Evolutionary conservation across 2,888 invertebrate genomes (phyloP).

Genomic region (Netelia virgata): DNA sequence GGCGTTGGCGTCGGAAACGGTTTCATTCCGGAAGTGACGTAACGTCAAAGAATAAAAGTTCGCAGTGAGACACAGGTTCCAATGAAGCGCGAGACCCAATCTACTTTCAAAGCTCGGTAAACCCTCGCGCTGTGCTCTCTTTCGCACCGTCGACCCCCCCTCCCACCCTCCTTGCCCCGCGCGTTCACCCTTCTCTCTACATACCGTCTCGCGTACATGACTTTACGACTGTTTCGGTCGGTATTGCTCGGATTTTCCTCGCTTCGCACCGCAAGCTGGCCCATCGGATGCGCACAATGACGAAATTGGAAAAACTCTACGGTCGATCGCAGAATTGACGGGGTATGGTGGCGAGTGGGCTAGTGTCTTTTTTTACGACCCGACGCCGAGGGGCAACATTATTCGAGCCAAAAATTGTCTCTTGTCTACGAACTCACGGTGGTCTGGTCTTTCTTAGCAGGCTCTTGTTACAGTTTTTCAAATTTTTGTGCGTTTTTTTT

Average conservation of each 20-base stretch:
- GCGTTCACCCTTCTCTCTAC: neutral
- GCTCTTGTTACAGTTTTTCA: slow-evolving; percentile 60
- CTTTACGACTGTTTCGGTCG: slow-evolving; percentile 79
- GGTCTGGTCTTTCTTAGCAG: neutral
- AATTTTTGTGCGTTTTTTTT: slow-evolving; percentile 45
- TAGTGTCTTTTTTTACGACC: slow-evolving; percentile 51
- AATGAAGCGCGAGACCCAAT: slow-evolving; percentile 8
- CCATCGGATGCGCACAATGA: slow-evolving; percentile 23
- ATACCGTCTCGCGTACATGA: slow-evolving; percentile 66
- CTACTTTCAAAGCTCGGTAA: slow-evolving; percentile 21
- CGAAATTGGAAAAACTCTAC: slow-evolving; percentile 58
- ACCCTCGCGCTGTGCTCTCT: neutral
- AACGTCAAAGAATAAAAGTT: slow-evolving; percentile 24
- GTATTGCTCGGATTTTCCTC: slow-evolving; percentile 24
- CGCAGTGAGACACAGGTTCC: slow-evolving; percentile 4
- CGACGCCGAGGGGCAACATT: slow-evolving; percentile 1
- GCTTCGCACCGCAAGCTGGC: slow-evolving; percentile 9
- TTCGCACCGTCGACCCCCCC: neutral
- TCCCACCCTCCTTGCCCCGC: neutral
- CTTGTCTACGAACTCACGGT: slow-evolving; percentile 12
- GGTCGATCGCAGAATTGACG: slow-evolving; percentile 51
- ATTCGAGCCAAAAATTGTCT: slow-evolving; percentile 29
- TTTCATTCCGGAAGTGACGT: slow-evolving; percentile 48
- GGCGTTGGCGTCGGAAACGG: neutral
- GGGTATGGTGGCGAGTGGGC: neutral